Evolutionary conservation across 2,888 invertebrate genomes (phyloP).

Genomic region (Crioceris asparagi): DNA sequence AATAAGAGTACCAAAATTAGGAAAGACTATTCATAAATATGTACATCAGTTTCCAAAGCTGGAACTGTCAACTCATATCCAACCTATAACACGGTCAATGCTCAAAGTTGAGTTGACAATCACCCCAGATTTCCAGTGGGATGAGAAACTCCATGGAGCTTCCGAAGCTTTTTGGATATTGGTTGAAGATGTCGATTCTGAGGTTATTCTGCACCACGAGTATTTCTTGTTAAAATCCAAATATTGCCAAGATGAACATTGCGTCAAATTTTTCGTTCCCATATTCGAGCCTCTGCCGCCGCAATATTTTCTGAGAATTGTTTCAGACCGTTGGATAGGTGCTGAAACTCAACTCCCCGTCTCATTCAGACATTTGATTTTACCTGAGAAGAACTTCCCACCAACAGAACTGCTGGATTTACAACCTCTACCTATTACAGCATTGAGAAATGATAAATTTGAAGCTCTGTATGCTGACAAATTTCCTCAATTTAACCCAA

Average conservation of each 20-base stretch:
- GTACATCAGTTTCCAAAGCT: conserved; percentile 95
- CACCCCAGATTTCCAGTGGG: conserved; percentile 99
- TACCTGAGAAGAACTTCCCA: conserved; percentile 97
- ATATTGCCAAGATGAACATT: conserved; percentile 89
- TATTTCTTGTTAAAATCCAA: conserved; percentile 87
- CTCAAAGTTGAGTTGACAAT: conserved; percentile 92
- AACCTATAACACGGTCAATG: conserved; percentile 91
- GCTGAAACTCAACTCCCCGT: conserved; percentile 94
- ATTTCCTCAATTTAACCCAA: conserved; percentile 94
- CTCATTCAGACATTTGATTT: conserved; percentile 87
- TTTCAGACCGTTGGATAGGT: conserved; percentile 87
- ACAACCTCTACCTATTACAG: conserved; percentile 91
- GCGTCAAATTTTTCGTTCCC: conserved; percentile 95
- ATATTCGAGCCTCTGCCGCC: conserved; percentile 98
- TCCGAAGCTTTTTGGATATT: conserved; percentile 84
- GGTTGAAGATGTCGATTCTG: conserved; percentile 79
- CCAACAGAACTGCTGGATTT: conserved; percentile 95
- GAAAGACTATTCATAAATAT: conserved; percentile 92
- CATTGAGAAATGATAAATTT: conserved; percentile 75
- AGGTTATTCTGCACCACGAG: conserved; percentile 90
- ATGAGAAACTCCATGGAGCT: conserved; percentile 78
- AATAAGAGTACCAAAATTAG: conserved; percentile 79
- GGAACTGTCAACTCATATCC: conserved; percentile 92
- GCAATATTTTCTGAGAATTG: conserved; percentile 89
- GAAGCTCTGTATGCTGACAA: conserved; percentile 77